phyloP scores from a whole-genome alignment of 1,140 invertebrate genomes.

The Drosophila oshimai region DNA sequence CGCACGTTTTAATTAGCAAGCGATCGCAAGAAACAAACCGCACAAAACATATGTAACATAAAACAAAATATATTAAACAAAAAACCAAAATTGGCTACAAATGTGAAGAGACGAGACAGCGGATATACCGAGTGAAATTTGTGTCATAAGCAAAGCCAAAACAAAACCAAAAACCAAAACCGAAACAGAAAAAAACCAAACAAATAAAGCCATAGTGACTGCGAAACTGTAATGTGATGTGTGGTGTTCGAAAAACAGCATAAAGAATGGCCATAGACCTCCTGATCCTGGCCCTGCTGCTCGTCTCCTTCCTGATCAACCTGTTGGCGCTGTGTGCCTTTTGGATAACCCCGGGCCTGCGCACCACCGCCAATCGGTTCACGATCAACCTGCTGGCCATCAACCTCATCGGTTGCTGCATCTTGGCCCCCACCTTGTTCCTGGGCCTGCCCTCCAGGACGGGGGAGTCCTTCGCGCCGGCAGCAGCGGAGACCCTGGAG shows the following conservation, averaged over 20 bases:
- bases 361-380: conserved; percentile 82
- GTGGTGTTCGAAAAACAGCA: conserved; percentile 36
- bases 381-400: conserved; percentile 81
- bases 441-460: conserved; percentile 45
- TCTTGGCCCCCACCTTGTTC: conserved; percentile 75
- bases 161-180: conserved; percentile 24
- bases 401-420: conserved; percentile 78
- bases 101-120: conserved; percentile 32
- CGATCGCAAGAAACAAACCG: conserved; percentile 76
- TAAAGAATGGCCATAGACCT: conserved; percentile 82
- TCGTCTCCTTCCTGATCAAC: conserved; percentile 81
- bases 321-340: conserved; percentile 80
- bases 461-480: background rate
- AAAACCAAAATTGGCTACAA: conserved; percentile 43
- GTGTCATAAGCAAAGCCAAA: conserved; percentile 44
- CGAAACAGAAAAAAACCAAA: conserved; percentile 11
- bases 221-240: conserved; percentile 74
- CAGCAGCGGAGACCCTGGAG: conserved; percentile 61
- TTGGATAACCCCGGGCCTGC: conserved; percentile 79
- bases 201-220: conserved; percentile 44
- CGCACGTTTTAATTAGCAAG: conserved; percentile 76
- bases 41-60: conserved; percentile 1
- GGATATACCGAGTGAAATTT: conserved; percentile 68
- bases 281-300: conserved; percentile 76
- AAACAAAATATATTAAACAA: conserved; percentile 16